Percentiles rank a stretch among this genome's conserved stretches.
These are phyloP conservation scores for Ibidorhyncha struthersii DNA, from an alignment of 2,113 vertebrate species.

Conservation along the genomic window DNA sequence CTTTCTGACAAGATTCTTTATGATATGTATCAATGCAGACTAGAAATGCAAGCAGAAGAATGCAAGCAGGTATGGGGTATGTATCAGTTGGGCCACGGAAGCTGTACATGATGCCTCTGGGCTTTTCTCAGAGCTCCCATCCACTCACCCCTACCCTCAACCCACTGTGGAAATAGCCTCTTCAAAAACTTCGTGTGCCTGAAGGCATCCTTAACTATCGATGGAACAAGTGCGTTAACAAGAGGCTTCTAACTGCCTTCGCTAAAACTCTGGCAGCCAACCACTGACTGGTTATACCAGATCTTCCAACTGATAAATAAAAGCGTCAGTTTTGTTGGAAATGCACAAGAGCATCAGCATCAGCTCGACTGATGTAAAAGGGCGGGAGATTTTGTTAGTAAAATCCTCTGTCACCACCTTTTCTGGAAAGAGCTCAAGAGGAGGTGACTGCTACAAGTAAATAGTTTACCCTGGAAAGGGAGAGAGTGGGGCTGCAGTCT, in stretches of 20 bases:
- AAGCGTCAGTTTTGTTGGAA: not conserved
- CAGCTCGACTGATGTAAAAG: not conserved
- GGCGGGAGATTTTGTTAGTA: not conserved
- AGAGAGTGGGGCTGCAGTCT: not conserved
- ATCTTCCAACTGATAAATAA: not conserved
- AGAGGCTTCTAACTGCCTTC: not conserved
- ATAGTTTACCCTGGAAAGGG: not conserved
- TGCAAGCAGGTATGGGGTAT: not conserved
- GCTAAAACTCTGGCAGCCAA: not conserved
- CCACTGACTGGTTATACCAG: not conserved
- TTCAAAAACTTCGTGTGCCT: not conserved
- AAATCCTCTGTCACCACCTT: not conserved
- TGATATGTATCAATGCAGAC: not conserved
- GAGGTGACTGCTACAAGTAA: not conserved
- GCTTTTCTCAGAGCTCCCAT: not conserved
- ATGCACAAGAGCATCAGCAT: not conserved
- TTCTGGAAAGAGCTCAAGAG: not conserved
- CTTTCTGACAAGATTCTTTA: not conserved
- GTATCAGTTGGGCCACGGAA: not conserved
- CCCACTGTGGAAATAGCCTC: not conserved
- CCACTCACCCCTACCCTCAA: not conserved
- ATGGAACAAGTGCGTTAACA: not conserved
- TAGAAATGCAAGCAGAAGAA: not conserved
- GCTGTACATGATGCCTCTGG: not conserved
- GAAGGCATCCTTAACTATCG: not conserved